Conservation (phyloP, 2,113 vertebrate species). For the Rynchops niger region DNA sequence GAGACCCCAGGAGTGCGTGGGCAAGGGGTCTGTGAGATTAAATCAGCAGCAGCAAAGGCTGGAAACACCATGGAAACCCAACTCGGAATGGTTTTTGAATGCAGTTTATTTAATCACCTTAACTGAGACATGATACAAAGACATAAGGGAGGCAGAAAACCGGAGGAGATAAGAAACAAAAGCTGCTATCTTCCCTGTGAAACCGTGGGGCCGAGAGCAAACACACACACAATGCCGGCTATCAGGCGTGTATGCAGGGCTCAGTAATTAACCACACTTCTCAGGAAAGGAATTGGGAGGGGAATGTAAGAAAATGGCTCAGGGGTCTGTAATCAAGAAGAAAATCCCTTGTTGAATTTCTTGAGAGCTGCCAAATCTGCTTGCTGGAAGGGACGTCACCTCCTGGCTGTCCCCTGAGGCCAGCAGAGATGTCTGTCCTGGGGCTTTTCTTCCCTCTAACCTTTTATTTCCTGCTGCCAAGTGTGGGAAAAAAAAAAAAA, state of each 20-base stretch:
- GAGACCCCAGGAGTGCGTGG: accelerated
- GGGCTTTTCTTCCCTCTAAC: not conserved
- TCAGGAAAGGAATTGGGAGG: not conserved
- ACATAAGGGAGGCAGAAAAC: not conserved
- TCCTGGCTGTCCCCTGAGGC: accelerated
- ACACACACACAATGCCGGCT: not conserved
- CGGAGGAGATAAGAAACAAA: slow-evolving; percentile 53
- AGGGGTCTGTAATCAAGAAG: not conserved
- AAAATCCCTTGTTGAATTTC: not conserved
- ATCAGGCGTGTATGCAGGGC: accelerated
- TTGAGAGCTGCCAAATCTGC: not conserved
- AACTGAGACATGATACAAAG: not conserved
- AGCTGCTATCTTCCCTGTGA: not conserved
- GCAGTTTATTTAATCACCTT: not conserved
- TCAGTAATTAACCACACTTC: not conserved
- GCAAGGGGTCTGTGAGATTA: not conserved
- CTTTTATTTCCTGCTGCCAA: not conserved
- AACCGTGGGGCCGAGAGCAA: not conserved
- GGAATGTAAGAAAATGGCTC: not conserved
- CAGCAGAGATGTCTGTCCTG: not conserved
- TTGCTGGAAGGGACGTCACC: accelerated
- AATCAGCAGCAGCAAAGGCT: not conserved
- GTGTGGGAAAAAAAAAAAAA: not conserved
- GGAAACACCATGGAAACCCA: not conserved
- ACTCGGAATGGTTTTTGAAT: not conserved